Conservation (phyloP, 2,888 invertebrate species). For the Cosmia trapezina region DNA sequence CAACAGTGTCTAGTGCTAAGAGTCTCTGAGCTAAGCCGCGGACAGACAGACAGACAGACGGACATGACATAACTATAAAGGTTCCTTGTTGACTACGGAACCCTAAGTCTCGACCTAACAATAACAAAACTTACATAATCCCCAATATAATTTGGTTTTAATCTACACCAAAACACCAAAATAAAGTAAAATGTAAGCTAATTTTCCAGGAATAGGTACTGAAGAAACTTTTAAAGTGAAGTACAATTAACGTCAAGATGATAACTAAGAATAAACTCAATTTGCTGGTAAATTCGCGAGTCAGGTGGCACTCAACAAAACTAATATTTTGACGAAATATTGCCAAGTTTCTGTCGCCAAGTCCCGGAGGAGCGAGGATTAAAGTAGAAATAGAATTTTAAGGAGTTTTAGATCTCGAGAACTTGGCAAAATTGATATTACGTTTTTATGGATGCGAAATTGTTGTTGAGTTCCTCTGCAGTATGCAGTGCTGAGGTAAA, state of each 20-base stretch:
- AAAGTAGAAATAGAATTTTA: slow-evolving; percentile 25
- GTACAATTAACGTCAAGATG: slow-evolving; percentile 44
- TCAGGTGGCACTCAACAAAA: slow-evolving; percentile 48
- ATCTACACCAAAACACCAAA: slow-evolving; percentile 18
- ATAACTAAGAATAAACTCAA: slow-evolving; percentile 50
- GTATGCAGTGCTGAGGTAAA: too few species aligned
- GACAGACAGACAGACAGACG: too few species aligned
- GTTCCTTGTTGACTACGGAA: too few species aligned
- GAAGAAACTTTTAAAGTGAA: slow-evolving; percentile 40
- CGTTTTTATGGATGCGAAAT: slow-evolving; percentile 1
- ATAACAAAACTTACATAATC: not conserved
- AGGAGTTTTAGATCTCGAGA: slow-evolving; percentile 3
- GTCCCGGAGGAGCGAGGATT: slow-evolving; percentile 8
- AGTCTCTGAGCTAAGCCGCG: too few species aligned
- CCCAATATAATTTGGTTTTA: slow-evolving; percentile 16
- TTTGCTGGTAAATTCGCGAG: slow-evolving; percentile 38
- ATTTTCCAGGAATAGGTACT: slow-evolving; percentile 35
- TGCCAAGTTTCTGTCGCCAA: slow-evolving; percentile 27
- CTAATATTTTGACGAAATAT: slow-evolving; percentile 58
- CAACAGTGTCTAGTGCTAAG: too few species aligned
- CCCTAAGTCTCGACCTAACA: too few species aligned
- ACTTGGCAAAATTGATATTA: slow-evolving; percentile 14
- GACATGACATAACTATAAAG: too few species aligned
- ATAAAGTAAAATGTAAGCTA: slow-evolving; percentile 6
- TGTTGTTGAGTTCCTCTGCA: not conserved